phyloP scores from a whole-genome alignment of 1,140 invertebrate genomes.

The Ceratosolen solmsi region DNA sequence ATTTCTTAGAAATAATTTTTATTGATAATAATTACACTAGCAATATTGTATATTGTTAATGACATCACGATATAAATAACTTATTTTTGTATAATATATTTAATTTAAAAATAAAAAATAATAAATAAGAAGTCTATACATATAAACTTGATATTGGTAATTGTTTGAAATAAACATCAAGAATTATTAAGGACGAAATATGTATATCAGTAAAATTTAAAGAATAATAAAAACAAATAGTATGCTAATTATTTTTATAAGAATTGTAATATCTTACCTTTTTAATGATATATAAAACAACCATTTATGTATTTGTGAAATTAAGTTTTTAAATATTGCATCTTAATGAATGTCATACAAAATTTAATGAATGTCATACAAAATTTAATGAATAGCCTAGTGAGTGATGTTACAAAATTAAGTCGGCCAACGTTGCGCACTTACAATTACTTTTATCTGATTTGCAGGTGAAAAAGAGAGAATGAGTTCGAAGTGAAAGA shows the following conservation, averaged over 20 bases:
- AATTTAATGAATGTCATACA: neutral
- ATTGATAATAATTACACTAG: neutral
- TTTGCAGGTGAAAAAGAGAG: neutral
- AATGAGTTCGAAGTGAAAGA: neutral
- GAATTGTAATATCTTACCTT: no score
- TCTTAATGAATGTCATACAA: no score
- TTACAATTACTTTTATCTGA: neutral
- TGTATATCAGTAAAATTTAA: no score
- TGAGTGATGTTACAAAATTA: neutral
- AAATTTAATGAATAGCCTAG: no score
- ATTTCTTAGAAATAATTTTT: conserved; percentile 9
- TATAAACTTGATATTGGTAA: neutral
- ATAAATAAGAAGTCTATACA: no score
- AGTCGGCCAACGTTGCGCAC: neutral
- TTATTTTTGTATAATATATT: neutral
- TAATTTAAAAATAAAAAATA: neutral
- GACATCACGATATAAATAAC: neutral
- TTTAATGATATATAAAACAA: no score
- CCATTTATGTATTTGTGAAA: no score
- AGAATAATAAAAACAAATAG: no score
- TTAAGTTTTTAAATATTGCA: no score
- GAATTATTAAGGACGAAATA: no score
- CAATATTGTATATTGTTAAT: neutral
- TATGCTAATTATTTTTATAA: no score
- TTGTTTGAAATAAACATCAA: neutral